These are phyloP conservation scores for Mus caroli DNA, from an alignment of 2,797 vertebrate genomes.

Conservation along the genomic window DNA sequence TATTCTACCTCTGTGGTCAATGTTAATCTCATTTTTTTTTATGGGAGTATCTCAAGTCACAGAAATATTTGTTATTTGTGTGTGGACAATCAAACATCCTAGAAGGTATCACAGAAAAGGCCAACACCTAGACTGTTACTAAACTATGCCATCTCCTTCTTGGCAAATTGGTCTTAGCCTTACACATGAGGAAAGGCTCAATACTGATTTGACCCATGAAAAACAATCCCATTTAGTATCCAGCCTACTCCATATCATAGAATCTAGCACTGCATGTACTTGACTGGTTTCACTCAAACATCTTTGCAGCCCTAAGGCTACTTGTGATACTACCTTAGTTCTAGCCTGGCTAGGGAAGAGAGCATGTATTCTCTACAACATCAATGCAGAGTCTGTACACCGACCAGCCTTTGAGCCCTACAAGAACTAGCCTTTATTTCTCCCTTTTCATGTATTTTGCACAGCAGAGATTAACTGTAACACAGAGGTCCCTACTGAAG, in stretches of 20 bases:
- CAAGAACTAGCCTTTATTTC: constrained; percentile 49
- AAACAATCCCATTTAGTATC: not conserved
- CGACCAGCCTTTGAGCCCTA: constrained; percentile 13
- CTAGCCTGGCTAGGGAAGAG: not conserved
- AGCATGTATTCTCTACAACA: not conserved
- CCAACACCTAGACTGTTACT: not conserved
- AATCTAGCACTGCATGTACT: not conserved
- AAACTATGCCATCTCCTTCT: not conserved
- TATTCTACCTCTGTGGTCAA: not conserved
- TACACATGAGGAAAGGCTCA: not conserved
- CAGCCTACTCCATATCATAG: not conserved
- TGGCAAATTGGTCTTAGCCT: not conserved
- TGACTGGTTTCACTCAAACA: not conserved
- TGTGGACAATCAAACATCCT: not conserved
- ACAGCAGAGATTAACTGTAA: constrained; percentile 4
- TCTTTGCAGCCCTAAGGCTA: not conserved
- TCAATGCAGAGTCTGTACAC: constrained; percentile 44
- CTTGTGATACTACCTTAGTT: not conserved
- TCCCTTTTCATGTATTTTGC: constrained; percentile 69
- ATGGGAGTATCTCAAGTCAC: not conserved
- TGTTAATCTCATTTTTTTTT: not conserved
- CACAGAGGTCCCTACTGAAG: constrained; percentile 15
- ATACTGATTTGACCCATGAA: not conserved
- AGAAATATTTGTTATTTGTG: not conserved
- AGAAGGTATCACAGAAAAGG: not conserved